Evolutionary conservation across 2,888 invertebrate genomes (phyloP).

Genomic region (Drosophila villosipedis): DNA sequence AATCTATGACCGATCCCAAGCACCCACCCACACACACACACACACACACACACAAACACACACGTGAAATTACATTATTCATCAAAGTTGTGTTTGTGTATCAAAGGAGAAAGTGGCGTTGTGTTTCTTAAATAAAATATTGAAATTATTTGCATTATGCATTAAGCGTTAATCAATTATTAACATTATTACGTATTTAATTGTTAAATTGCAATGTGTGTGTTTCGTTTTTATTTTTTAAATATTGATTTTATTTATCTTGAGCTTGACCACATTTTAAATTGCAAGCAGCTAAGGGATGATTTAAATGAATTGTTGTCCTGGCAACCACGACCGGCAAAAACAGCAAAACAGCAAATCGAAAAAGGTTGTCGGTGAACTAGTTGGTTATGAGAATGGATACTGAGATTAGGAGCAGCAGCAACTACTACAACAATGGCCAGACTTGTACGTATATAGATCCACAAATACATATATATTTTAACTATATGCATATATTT

Average conservation of each 20-base stretch:
- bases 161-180: conserved; percentile 1
- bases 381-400: conserved; percentile 16
- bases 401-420: conserved; percentile 16
- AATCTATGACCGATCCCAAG: background rate
- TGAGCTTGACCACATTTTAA: background rate
- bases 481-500: background rate
- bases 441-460: conserved; percentile 15
- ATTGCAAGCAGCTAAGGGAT: conserved; percentile 1
- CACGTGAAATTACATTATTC: background rate
- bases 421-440: conserved; percentile 17
- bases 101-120: too few species aligned
- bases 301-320: conserved; percentile 20
- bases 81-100: background rate
- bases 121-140: too few species aligned
- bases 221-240: background rate
- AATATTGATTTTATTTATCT: background rate
- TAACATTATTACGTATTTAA: background rate
- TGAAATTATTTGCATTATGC: too few species aligned
- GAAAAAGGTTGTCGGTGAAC: background rate
- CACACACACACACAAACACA: too few species aligned
- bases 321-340: conserved; percentile 26
- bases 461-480: background rate
- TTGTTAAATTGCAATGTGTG: background rate
- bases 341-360: background rate
- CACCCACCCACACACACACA: background rate